A percentile compares a stretch with the other conserved stretches of the same genome.
Conservation (phyloP, 2,797 vertebrate species). For the Loris lydekkerianus region DNA sequence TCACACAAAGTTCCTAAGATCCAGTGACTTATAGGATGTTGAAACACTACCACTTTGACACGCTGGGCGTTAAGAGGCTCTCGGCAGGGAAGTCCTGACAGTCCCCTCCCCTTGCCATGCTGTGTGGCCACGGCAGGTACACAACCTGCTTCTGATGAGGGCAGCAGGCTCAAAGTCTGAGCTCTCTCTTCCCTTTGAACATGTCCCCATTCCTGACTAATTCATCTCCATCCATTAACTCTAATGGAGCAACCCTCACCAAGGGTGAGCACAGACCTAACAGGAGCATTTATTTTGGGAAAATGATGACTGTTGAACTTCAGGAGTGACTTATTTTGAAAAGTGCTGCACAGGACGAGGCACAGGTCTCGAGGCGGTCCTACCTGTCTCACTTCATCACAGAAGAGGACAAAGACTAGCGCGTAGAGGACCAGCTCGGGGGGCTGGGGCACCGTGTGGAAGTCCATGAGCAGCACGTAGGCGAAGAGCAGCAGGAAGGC, state of each 20-base stretch:
- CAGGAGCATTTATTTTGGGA: accelerated
- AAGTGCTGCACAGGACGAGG: accelerated
- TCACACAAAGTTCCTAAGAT: not conserved
- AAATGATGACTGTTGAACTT: not conserved
- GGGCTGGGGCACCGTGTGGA: slow-evolving; percentile 88
- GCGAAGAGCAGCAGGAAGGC: slow-evolving; percentile 91
- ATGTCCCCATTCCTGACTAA: accelerated
- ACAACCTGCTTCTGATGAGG: accelerated
- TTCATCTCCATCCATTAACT: not conserved
- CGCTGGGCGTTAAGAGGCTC: accelerated
- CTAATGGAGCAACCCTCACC: too few relatives aligned
- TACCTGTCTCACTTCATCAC: slow-evolving; percentile 92
- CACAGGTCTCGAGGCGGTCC: accelerated
- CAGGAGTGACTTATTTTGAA: not conserved
- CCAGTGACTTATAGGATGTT: not conserved
- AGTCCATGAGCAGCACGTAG: slow-evolving; percentile 92
- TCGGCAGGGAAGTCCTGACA: not conserved
- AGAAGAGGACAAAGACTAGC: slow-evolving; percentile 91
- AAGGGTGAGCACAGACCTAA: accelerated
- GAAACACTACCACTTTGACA: accelerated
- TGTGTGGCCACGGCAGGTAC: accelerated
- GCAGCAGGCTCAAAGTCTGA: not conserved
- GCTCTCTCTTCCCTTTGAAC: not conserved
- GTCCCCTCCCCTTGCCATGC: accelerated
- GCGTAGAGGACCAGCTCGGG: slow-evolving; percentile 90